These are phyloP conservation scores for Mantis religiosa DNA, from an alignment of 2,888 invertebrate genomes.

Conservation along the genomic window DNA sequence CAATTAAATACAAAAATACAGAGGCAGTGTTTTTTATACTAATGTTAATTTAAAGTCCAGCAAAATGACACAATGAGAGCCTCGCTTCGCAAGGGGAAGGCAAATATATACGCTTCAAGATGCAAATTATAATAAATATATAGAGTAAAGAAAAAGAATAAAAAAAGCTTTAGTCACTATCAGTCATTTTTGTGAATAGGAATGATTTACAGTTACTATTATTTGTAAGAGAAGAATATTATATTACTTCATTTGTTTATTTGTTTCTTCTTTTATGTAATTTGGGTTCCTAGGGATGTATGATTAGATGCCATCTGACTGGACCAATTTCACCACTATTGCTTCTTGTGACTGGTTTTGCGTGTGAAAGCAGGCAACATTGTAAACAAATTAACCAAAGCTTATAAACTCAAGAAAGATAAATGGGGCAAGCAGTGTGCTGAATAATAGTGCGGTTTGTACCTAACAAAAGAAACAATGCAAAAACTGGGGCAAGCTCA, in stretches of 20 bases:
- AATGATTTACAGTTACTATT: conserved; percentile 3
- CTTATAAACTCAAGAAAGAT: not conserved
- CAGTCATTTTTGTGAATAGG: conserved; percentile 24
- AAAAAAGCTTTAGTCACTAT: conserved; percentile 29
- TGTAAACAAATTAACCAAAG: not conserved
- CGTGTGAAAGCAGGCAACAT: not conserved
- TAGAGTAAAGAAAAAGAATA: conserved; percentile 11
- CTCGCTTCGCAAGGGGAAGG: conserved; percentile 30
- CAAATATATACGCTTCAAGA: conserved; percentile 30
- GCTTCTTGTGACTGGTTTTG: not conserved
- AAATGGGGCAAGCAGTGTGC: not conserved
- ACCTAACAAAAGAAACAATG: not conserved
- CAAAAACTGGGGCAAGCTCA: not conserved
- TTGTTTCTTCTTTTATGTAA: not conserved
- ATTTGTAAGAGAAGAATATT: not conserved
- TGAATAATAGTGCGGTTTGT: not conserved
- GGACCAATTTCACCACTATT: not conserved
- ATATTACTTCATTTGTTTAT: not conserved
- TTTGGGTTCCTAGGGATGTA: conserved; percentile 17
- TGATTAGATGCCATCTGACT: not conserved
- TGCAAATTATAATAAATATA: conserved; percentile 16
- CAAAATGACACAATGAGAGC: not conserved
- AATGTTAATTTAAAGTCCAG: not conserved
- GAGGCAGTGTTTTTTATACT: not conserved
- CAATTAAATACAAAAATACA: not conserved